These are phyloP conservation scores for Microplitis manilae DNA, from an alignment of 2,888 invertebrate genomes.

Conservation along the genomic window DNA sequence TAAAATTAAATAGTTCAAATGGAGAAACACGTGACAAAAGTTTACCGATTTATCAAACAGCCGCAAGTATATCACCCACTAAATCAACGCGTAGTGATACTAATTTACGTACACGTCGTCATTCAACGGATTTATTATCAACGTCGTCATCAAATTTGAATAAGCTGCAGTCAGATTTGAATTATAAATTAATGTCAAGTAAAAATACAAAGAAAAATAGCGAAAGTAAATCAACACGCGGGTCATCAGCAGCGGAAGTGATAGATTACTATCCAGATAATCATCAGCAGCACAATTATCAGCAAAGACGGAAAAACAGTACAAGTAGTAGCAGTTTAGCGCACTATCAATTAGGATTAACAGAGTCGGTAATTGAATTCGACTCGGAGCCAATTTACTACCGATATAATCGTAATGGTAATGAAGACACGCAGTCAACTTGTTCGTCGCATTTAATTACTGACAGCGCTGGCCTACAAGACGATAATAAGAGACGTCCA, in stretches of 20 bases:
- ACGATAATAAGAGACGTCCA: slow-evolving; percentile 56
- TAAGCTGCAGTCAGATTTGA: slow-evolving; percentile 61
- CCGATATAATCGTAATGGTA: slow-evolving; percentile 39
- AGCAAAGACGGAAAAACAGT: background rate
- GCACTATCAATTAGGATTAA: background rate
- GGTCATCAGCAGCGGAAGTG: slow-evolving; percentile 43
- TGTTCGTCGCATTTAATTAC: slow-evolving; percentile 56
- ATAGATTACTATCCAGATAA: background rate
- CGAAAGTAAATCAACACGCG: slow-evolving; percentile 50
- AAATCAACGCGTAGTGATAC: slow-evolving; percentile 47
- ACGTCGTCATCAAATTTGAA: slow-evolving; percentile 74
- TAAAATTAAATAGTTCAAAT: slow-evolving; percentile 66
- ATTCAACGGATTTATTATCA: slow-evolving; percentile 68
- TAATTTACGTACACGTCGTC: slow-evolving; percentile 43
- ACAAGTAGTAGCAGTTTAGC: background rate
- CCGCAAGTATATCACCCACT: slow-evolving; percentile 51
- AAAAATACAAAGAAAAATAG: slow-evolving; percentile 65
- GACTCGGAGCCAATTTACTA: slow-evolving; percentile 81
- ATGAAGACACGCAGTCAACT: slow-evolving; percentile 65
- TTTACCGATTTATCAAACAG: slow-evolving; percentile 60
- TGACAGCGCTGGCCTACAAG: slow-evolving; percentile 22
- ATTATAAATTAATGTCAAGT: slow-evolving; percentile 50
- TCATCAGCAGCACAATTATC: background rate
- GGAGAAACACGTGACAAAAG: slow-evolving; percentile 61
- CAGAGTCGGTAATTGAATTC: slow-evolving; percentile 74